phyloP scores from a whole-genome alignment of 2,113 vertebrate genomes.

The Lampris incognitus region DNA sequence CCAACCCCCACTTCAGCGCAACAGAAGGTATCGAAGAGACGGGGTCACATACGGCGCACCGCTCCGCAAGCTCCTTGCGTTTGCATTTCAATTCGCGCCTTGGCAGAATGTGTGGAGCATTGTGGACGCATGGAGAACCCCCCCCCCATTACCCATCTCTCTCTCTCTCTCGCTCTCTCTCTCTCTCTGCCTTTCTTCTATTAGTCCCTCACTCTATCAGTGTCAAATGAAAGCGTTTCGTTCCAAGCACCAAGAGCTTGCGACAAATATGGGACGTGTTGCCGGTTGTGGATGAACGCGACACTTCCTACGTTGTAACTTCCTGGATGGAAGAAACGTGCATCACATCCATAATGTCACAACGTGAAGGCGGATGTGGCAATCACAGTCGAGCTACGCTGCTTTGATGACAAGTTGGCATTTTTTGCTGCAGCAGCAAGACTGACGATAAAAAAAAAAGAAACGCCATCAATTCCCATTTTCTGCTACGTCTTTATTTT shows the following conservation, averaged over 20 bases:
- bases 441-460: conserved; percentile 20
- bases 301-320: not conserved
- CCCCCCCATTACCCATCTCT: too few species aligned
- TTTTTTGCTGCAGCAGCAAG: conserved; percentile 29
- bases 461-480: conserved; percentile 47
- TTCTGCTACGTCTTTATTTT: conserved; percentile 38
- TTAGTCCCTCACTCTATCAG: conserved; percentile 24
- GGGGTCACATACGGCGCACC: too few species aligned
- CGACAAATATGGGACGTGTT: not conserved
- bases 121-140: conserved; percentile 32
- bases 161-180: conserved; percentile 11
- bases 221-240: conserved; percentile 25
- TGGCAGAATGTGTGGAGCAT: conserved; percentile 5
- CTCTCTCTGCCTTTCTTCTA: not conserved
- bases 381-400: conserved; percentile 21
- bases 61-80: not conserved
- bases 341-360: conserved; percentile 9
- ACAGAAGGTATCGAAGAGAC: too few species aligned
- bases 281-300: not conserved
- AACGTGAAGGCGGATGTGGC: not conserved
- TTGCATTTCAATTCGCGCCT: conserved; percentile 66
- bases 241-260: not conserved
- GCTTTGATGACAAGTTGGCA: conserved; percentile 30
- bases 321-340: not conserved
- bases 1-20: too few species aligned